Evolutionary conservation across 2,113 vertebrate genomes (phyloP).

Genomic region (Oncorhynchus nerka): DNA sequence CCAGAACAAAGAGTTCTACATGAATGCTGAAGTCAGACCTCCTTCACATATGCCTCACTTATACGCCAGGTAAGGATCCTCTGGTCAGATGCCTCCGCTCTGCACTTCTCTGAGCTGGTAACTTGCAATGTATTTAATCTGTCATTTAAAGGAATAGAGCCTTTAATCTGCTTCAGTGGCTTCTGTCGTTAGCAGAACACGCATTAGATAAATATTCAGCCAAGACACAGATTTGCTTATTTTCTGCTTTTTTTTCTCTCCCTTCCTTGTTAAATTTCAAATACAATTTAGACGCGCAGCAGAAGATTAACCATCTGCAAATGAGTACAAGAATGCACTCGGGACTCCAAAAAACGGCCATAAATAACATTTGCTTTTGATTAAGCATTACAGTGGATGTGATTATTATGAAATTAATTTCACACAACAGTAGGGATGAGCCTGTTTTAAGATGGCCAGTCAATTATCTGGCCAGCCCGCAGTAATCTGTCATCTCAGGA

Average conservation of each 20-base stretch:
- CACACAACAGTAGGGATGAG: slow-evolving; percentile 98
- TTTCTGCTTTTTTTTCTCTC: not conserved
- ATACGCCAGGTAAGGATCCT: slow-evolving; percentile 91
- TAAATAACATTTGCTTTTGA: slow-evolving; percentile 96
- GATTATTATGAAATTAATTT: slow-evolving; percentile 96
- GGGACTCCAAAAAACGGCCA: slow-evolving; percentile 80
- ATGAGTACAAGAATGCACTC: slow-evolving; percentile 54
- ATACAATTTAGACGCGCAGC: slow-evolving; percentile 44
- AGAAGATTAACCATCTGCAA: slow-evolving; percentile 57
- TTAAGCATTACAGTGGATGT: slow-evolving; percentile 92
- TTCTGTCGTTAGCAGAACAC: not conserved
- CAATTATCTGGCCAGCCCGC: slow-evolving; percentile 91
- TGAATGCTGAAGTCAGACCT: slow-evolving; percentile 97
- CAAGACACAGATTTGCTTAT: slow-evolving; percentile 37
- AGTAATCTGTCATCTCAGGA: slow-evolving; percentile 98
- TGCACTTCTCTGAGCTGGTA: not conserved
- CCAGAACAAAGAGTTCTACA: slow-evolving; percentile 99
- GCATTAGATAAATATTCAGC: slow-evolving; percentile 18
- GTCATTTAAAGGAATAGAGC: slow-evolving; percentile 1
- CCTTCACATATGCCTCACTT: slow-evolving; percentile 98
- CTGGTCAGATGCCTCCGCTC: not conserved
- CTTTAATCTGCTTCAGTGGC: slow-evolving; percentile 16
- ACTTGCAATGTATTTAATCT: slow-evolving; percentile 19
- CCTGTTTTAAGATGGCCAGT: slow-evolving; percentile 97
- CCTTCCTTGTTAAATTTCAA: slow-evolving; percentile 48